These are phyloP conservation scores for Venturia canescens DNA, from an alignment of 1,140 invertebrate genomes.

Conservation along the genomic window DNA sequence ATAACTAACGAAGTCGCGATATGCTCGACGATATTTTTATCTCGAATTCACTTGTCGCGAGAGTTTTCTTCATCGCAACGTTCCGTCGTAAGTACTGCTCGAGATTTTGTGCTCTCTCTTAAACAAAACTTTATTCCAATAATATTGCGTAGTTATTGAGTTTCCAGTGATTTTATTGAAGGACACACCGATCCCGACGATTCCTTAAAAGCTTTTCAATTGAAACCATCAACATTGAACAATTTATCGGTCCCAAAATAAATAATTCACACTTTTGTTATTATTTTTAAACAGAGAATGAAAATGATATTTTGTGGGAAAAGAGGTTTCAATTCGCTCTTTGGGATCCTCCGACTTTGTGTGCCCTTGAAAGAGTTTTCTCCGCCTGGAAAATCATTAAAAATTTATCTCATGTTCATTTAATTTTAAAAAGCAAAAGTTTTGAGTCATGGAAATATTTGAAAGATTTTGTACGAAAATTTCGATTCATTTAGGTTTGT, in stretches of 20 bases:
- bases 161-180: background rate
- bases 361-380: no score
- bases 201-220: background rate
- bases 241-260: background rate
- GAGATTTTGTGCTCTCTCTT: conserved; percentile 33
- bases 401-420: no score
- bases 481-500: no score
- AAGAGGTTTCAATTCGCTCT: no score
- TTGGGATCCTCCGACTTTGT: no score
- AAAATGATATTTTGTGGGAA: no score
- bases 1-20: conserved; percentile 8
- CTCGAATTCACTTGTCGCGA: conserved; percentile 25
- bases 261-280: no score
- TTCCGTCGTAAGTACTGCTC: conserved; percentile 32
- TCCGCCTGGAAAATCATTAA: no score
- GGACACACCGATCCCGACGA: background rate
- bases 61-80: conserved; percentile 27
- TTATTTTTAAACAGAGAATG: no score
- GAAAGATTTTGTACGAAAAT: no score
- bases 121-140: conserved; percentile 2
- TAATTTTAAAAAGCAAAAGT: no score
- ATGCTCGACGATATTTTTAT: background rate
- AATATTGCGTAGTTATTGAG: conserved; percentile 26
- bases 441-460: no score
- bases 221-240: background rate